phyloP scores from a whole-genome alignment of 2,888 invertebrate species.

The Enchytraeus crypticus region DNA sequence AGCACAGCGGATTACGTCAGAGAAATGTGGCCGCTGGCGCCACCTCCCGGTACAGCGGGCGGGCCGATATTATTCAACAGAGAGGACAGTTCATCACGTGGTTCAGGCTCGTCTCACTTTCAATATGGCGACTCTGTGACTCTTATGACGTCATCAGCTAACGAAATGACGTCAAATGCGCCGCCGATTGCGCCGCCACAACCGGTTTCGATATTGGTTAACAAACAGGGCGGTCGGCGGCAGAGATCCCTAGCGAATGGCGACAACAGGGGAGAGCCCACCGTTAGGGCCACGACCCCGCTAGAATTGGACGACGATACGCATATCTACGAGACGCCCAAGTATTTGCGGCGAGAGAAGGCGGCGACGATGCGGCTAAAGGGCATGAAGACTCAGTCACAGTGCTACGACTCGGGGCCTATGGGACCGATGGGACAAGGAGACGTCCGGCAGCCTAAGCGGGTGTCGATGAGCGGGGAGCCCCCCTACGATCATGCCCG shows the following conservation, averaged over 20 bases:
- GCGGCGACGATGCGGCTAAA: conserved; percentile 17
- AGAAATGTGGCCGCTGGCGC: conserved; percentile 18
- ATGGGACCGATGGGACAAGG: no score
- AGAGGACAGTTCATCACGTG: conserved; percentile 5
- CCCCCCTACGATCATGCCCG: no score
- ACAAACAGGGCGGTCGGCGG: neutral
- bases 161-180: neutral
- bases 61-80: neutral
- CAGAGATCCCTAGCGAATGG: neutral
- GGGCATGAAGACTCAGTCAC: neutral
- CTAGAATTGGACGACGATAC: conserved; percentile 11
- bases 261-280: neutral
- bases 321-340: conserved; percentile 18
- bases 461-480: no score
- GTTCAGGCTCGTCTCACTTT: conserved; percentile 9
- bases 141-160: conserved; percentile 1
- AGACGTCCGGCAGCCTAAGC: no score
- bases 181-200: neutral
- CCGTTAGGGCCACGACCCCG: neutral
- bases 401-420: no score
- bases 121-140: conserved; percentile 20
- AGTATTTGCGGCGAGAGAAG: conserved; percentile 15
- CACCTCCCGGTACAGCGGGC: conserved; percentile 7
- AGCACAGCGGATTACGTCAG: conserved; percentile 15
- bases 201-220: neutral